Base-by-base conservation (phyloP, 2,797 vertebrate genomes). In the Trachurus trachurus region DNA sequence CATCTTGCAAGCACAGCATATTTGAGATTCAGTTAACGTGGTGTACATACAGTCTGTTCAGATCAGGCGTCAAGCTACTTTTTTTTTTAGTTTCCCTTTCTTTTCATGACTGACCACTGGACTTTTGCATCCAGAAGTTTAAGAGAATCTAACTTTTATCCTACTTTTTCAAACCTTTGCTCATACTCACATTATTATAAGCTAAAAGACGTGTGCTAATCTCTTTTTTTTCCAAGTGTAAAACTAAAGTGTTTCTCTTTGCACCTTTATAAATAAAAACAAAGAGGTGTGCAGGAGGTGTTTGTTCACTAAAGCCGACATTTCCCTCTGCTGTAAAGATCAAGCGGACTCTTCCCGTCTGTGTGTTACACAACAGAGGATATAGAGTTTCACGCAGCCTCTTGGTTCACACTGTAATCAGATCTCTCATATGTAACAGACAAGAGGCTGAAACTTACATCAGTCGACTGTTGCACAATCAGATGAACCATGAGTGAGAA, bases 361-460 rank as follows among this genome's bases (percentile, higher is more conserved):
- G 26, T 10, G 42, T 68, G 80, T 70, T 70, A 66, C 66, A 83
- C 71, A 87, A 70, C 50, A 72, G 68, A 34, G 29, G 26, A 57
- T 74, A 50, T 89, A 80, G 71, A 78, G 78, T 88, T 82, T 78
- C 86, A 83, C 77, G 72, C 61, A 47, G 56, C 57, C 62, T 77
- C 71, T 74, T 40, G 3, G 42, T 54, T 74, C 81, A 84, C 73
- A 45, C 67, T 84, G 89, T 84, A 87, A 89, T 40, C 74, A 76
- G 76, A 90, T 77, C 42, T 68, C 66, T 15, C 53, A 15, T 26
- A 1, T 31, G 49, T 62, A 66, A 79, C 59, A 67, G 44, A 84
- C 49, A 3, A 26, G 26, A 26, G 26, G 60, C 31, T 70, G 29
- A 77, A 21, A 54, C 39, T 21, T 15, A 52, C 50, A 53, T 57